A percentile compares a stretch with the other conserved stretches of the same genome.
Conservation (phyloP, 2,888 invertebrate genomes). For the Aphidius colemani region DNA sequence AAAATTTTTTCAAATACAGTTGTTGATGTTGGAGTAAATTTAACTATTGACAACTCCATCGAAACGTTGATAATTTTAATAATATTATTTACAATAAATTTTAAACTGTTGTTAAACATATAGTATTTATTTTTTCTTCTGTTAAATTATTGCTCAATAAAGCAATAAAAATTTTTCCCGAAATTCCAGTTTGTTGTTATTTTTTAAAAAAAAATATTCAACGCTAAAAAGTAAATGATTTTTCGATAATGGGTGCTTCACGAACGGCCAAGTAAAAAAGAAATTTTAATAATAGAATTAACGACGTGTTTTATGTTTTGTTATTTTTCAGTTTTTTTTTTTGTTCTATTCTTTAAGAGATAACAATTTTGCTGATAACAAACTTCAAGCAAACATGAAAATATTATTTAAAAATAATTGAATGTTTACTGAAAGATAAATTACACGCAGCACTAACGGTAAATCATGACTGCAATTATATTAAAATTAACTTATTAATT, state of each 20-base stretch:
- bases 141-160: slow-evolving; percentile 17
- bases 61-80: neutral
- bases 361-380: neutral
- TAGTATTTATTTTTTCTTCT: neutral
- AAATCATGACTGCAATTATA: slow-evolving; percentile 24
- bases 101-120: neutral
- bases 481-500: slow-evolving; percentile 5
- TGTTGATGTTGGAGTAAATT: neutral
- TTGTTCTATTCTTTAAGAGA: neutral
- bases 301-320: neutral
- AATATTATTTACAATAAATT: neutral
- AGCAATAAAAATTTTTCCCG: slow-evolving; percentile 45
- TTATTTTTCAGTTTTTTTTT: neutral
- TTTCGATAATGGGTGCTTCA: no score
- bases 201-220: no score
- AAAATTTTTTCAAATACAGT: slow-evolving; percentile 1
- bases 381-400: slow-evolving; percentile 4
- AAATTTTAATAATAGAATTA: neutral
- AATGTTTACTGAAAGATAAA: no score
- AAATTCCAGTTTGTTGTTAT: slow-evolving; percentile 1
- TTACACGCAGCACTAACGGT: slow-evolving; percentile 7
- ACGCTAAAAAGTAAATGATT: no score
- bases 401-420: neutral
- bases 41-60: slow-evolving; percentile 14
- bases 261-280: no score